Conservation (phyloP, 2,797 vertebrate genomes). For the Ceryle rudis region DNA sequence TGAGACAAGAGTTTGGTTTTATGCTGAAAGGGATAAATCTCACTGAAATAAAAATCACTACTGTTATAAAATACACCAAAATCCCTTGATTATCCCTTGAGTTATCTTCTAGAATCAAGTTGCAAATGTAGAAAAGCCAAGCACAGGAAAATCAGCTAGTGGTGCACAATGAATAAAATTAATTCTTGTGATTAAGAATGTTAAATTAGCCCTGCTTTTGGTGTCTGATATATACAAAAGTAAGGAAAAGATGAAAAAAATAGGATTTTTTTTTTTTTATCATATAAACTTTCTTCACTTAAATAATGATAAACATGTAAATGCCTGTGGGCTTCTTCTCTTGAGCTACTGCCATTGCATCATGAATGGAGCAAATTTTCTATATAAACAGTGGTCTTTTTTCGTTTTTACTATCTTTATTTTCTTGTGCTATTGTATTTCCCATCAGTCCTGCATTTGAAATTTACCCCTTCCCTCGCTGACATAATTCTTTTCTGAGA, state of each 20-base stretch:
- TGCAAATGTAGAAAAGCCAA: not conserved
- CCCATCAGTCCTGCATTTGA: not conserved
- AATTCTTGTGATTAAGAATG: not conserved
- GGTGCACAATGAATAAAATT: not conserved
- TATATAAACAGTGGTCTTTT: not conserved
- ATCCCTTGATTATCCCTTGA: not conserved
- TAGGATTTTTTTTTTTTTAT: not conserved
- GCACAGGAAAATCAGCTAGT: not conserved
- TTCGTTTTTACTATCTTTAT: not conserved
- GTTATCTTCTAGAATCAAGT: not conserved
- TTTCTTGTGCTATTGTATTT: not conserved
- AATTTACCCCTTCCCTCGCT: not conserved
- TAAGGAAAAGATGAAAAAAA: not conserved
- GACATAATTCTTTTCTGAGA: not conserved
- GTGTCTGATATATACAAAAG: not conserved
- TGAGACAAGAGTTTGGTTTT: not conserved
- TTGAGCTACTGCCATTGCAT: not conserved
- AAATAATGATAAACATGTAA: not conserved
- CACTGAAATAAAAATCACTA: not conserved
- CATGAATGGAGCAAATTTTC: not conserved
- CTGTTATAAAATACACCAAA: not conserved
- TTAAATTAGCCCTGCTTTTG: not conserved
- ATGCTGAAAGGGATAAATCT: not conserved
- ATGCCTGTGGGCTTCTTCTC: not conserved
- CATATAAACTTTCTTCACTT: not conserved